Evolutionary conservation across 2,888 invertebrate species (phyloP), one percentile per base, ranked within the genome.

Genomic region (Andrena minutula): DNA sequence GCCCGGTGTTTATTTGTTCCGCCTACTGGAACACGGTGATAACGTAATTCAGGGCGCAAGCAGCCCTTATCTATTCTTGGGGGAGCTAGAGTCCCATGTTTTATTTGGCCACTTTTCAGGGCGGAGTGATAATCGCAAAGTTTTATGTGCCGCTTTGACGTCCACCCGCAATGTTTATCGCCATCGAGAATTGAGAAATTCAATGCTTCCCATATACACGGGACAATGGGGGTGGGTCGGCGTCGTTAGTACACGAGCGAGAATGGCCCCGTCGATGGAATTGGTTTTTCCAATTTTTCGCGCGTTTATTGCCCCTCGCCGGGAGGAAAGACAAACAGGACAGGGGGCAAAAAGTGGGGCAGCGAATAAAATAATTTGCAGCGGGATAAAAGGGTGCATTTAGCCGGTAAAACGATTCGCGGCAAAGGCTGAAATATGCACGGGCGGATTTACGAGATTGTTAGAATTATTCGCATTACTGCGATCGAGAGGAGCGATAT

Each of bases 401-500:
- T 30, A 5, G 26, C 23, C 30, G 23, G 23, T 28, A 30, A 71
- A 65, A 35, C 70, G 30, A 41, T 69, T 58, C 35, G 28, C 23
- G n/a, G 16, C 35, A 47, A 70, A 70, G 41, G 28, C 28, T 26
- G 58, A 58, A 58, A 70, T 58, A 70, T 20, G 28, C 35, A 26
- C 69, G 58, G 0, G 1, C 16, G 51, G 41, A 23, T 65, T 65
- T 70, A 60, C 32, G 58, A 65, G 65, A 61, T 79, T 79, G 78
- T 79, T 78, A 66, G 70, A 71, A 70, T 78, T 65, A 65, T 78
- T 78, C 41, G 56, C 41, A 64, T 64, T 64, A 77, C 69, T 56
- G 28, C 23, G 58, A 64, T 32, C 58, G n/a, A 16, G 12, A 28
- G 64, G 16, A 35, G 5, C 64, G 53, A 41, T 73, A 35, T 73